phyloP scores from a whole-genome alignment of 2,113 vertebrate genomes.

The Apodemus speciosus region DNA sequence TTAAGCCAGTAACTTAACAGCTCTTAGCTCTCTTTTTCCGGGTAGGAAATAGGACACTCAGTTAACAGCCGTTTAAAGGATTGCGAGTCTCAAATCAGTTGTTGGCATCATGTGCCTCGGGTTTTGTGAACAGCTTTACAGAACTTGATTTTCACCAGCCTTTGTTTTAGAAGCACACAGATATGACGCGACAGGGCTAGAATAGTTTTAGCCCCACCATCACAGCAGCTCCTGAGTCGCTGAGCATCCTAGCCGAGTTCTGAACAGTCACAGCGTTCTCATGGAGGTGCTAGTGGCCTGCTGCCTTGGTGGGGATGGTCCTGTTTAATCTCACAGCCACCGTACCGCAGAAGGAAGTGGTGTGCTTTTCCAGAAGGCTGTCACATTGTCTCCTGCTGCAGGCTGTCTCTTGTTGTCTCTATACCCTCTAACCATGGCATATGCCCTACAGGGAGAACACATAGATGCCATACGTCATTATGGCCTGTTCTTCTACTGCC shows the following conservation, averaged over 20 bases:
- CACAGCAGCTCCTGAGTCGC: background rate
- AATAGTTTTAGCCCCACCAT: background rate
- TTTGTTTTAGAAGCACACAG: background rate
- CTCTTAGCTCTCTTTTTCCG: background rate
- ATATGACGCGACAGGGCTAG: background rate
- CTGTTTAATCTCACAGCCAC: fast-evolving
- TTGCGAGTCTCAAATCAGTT: background rate
- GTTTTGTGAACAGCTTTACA: background rate
- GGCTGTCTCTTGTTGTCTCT: background rate
- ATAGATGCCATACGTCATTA: background rate
- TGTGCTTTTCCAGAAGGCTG: fast-evolving
- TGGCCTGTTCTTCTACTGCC: background rate
- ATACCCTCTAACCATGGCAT: background rate
- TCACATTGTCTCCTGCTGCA: background rate
- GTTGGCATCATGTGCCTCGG: background rate
- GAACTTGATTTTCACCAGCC: background rate
- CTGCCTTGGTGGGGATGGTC: background rate
- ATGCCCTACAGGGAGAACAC: background rate
- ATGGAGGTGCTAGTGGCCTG: background rate
- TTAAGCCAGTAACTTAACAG: background rate
- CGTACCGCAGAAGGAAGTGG: too few species aligned
- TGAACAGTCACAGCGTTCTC: fast-evolving
- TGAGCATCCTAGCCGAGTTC: too few species aligned
- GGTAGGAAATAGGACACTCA: background rate
- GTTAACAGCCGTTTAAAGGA: background rate